Conservation (phyloP, 2,888 invertebrate genomes). For the Portevinia maculata region DNA sequence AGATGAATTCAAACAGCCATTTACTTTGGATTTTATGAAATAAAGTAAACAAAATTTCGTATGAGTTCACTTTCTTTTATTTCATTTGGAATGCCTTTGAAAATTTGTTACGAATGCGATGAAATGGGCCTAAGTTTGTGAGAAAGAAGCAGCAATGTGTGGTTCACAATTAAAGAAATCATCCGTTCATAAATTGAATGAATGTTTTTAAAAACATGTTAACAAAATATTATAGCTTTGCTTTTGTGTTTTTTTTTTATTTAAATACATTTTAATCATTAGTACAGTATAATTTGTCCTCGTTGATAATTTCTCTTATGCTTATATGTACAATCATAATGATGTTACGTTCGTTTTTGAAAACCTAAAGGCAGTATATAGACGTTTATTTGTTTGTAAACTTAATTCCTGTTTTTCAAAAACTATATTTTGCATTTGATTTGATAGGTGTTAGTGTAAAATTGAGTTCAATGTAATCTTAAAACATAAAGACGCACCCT, state of each 20-base stretch:
- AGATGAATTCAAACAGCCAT: neutral
- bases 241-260: constrained; percentile 42
- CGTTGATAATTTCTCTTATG: constrained; percentile 11
- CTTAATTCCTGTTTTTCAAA: constrained; percentile 29
- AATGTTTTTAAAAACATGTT: neutral
- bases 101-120: too few species aligned
- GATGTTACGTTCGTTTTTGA: constrained; percentile 32
- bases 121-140: too few species aligned
- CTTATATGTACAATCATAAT: neutral
- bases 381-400: constrained; percentile 17
- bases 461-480: neutral
- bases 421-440: neutral
- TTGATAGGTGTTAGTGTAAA: constrained; percentile 1
- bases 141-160: too few species aligned
- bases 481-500: constrained; percentile 46
- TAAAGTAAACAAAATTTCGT: neutral
- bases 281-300: constrained; percentile 44
- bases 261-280: constrained; percentile 41
- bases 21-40: constrained; percentile 1
- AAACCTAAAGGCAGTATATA: constrained; percentile 57
- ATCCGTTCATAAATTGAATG: too few species aligned
- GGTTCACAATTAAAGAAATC: too few species aligned
- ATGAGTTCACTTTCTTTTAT: neutral
- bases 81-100: too few species aligned
- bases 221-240: neutral